Percentiles rank a stretch among this genome's conserved stretches.
These are phyloP conservation scores for Isoperla grammatica DNA, from an alignment of 2,888 invertebrate species.

Conservation along the genomic window DNA sequence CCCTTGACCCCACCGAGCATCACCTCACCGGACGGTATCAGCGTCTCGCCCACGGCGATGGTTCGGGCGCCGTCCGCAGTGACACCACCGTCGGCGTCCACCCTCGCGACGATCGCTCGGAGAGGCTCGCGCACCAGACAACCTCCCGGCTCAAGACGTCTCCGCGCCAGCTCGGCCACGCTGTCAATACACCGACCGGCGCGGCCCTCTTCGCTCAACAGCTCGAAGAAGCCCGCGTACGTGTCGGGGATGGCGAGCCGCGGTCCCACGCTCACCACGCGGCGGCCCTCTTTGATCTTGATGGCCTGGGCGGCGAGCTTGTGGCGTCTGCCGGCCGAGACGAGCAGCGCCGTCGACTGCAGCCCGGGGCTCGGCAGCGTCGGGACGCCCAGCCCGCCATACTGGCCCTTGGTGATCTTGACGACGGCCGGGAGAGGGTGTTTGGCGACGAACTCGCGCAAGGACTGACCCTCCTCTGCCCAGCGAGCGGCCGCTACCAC, in stretches of 20 bases:
- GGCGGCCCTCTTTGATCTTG: constrained; percentile 82
- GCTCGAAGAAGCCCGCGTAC: constrained; percentile 88
- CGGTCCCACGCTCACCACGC: constrained; percentile 73
- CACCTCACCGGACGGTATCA: constrained; percentile 71
- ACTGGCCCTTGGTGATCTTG: constrained; percentile 91
- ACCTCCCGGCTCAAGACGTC: constrained; percentile 62
- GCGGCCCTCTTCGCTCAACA: constrained; percentile 89
- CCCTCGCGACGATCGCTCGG: constrained; percentile 53
- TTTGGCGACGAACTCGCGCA: constrained; percentile 67
- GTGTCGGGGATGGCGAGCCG: constrained; percentile 85
- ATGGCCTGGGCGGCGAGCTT: constrained; percentile 85
- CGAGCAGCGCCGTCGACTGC: constrained; percentile 78
- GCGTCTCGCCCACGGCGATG: constrained; percentile 75
- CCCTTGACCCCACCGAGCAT: constrained; percentile 53
- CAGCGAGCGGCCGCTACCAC: constrained; percentile 76
- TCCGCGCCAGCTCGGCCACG: constrained; percentile 72
- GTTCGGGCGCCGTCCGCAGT: constrained; percentile 65
- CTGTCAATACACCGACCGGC: constrained; percentile 86
- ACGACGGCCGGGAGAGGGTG: constrained; percentile 77
- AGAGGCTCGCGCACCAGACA: constrained; percentile 76
- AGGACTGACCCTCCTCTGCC: constrained; percentile 67
- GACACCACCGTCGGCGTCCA: constrained; percentile 50
- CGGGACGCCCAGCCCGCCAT: constrained; percentile 84
- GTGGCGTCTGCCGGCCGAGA: constrained; percentile 78
- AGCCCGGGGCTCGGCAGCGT: constrained; percentile 79